Evolutionary conservation across 2,888 invertebrate genomes (phyloP), one percentile per base, ranked within the genome.

Genomic region (Leptinotarsa rubiginosa): DNA sequence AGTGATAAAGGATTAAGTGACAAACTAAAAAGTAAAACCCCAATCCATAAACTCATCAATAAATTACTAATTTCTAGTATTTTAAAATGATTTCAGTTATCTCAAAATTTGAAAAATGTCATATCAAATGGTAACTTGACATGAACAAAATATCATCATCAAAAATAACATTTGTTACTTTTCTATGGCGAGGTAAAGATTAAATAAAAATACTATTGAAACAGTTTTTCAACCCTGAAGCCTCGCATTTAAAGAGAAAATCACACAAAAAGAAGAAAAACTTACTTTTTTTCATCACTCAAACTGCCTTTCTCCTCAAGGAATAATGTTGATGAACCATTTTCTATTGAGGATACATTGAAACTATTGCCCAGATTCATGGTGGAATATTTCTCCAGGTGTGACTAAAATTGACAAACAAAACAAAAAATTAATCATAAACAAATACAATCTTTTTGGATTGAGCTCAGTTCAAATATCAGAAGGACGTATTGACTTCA

Each of bases 401-500:
- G 75, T 50, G 75, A 75, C 84, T 84, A 76, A 62, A 83, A 83
- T 56, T 76, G 74, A 72, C 2, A 75, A 73, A 65, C 70, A 70
- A 73, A 74, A 72, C 71, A 56, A 16, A 49, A 7, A 4, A 41
- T 69, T 4, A 65, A 25, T 7, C 12, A 22, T 56, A 16, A 25
- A 18, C 4, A 22, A 41, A 16, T 54, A 31, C 2, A 47, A 20
- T 25, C 1, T 4, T 22, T 13, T 41, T 4, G 16, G 18, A 47
- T 47, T 70, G 2, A 49, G 31, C 18, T 13, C 31, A 50, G n/a
- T 5, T 50, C 20, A 65, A 25, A 74, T 54, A 65, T 81, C 81
- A 81, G 81, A 70, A 68, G 71, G 76, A 81, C 81, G 80, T 80
- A 70, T 74, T 41, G 72, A 76, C 84, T 79, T 82, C 84, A 84